Conservation (phyloP, 2,113 vertebrate species). For the Furnarius figulus region DNA sequence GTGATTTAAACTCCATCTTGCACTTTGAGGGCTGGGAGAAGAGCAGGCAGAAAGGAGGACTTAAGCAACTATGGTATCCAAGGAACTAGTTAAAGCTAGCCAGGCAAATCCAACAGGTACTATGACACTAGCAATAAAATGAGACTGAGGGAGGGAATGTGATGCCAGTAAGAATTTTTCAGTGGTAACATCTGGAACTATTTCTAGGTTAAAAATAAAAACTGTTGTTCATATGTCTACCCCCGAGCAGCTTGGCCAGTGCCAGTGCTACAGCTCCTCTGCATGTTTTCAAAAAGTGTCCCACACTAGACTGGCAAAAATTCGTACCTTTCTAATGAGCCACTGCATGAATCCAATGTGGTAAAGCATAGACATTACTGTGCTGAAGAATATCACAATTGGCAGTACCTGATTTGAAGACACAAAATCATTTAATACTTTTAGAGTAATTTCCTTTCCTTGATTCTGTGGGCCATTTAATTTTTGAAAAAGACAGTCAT, state of each 20-base stretch:
- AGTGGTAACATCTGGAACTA: not conserved
- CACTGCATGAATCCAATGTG: slow-evolving; percentile 85
- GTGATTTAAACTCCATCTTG: not conserved
- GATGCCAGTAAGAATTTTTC: not conserved
- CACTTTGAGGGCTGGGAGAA: not conserved
- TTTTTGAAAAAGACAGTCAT: not conserved
- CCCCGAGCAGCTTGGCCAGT: not conserved
- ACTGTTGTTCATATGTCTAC: not conserved
- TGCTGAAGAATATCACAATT: slow-evolving; percentile 87
- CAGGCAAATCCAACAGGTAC: not conserved
- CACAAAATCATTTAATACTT: not conserved
- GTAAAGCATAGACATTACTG: slow-evolving; percentile 84
- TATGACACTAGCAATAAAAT: not conserved
- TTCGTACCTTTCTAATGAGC: slow-evolving; percentile 83
- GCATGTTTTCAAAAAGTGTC: not conserved
- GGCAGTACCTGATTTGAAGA: slow-evolving; percentile 80
- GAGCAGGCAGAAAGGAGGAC: not conserved
- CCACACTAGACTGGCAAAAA: not conserved
- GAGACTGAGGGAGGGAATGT: not conserved
- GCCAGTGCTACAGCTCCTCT: not conserved
- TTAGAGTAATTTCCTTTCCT: not conserved
- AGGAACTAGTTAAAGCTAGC: rapidly evolving
- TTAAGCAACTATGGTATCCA: not conserved
- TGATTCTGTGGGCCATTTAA: not conserved
- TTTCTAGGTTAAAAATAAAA: not conserved